Conservation (phyloP, 2,797 vertebrate species). For the Gallinago nigripennis region DNA sequence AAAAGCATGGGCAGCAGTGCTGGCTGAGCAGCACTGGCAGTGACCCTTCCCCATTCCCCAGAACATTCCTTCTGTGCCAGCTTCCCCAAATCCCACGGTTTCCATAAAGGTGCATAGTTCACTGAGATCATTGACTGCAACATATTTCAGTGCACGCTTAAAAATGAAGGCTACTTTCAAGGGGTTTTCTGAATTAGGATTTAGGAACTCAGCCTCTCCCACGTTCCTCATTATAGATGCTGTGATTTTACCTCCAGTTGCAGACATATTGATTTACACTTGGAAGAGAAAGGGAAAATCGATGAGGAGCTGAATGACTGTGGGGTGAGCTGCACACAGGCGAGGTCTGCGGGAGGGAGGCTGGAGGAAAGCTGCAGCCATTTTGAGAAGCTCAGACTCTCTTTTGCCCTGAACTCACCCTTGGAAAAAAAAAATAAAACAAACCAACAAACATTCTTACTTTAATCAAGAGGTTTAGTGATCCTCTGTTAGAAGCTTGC, state of each 20-base stretch:
- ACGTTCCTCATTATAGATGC: background rate
- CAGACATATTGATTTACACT: constrained; percentile 23
- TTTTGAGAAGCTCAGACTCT: background rate
- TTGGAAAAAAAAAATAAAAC: background rate
- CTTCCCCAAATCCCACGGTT: background rate
- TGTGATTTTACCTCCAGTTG: constrained; percentile 1
- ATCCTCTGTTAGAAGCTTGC: background rate
- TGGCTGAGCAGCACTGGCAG: accelerated
- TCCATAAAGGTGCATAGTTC: background rate
- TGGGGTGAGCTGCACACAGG: accelerated
- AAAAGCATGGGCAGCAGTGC: accelerated
- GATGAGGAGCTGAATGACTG: background rate
- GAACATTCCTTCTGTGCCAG: background rate
- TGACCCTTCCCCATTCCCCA: background rate
- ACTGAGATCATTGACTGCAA: background rate
- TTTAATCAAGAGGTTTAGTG: background rate
- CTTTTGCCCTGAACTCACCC: background rate
- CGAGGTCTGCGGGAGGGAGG: accelerated
- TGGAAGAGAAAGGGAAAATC: background rate
- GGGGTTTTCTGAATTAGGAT: background rate
- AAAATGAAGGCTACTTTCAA: background rate
- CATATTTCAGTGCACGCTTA: background rate
- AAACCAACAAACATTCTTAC: background rate
- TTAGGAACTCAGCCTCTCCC: background rate
- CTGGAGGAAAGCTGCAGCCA: constrained; percentile 9